Evolutionary conservation across 1,140 invertebrate genomes (phyloP).

Genomic region (Sipha flava): DNA sequence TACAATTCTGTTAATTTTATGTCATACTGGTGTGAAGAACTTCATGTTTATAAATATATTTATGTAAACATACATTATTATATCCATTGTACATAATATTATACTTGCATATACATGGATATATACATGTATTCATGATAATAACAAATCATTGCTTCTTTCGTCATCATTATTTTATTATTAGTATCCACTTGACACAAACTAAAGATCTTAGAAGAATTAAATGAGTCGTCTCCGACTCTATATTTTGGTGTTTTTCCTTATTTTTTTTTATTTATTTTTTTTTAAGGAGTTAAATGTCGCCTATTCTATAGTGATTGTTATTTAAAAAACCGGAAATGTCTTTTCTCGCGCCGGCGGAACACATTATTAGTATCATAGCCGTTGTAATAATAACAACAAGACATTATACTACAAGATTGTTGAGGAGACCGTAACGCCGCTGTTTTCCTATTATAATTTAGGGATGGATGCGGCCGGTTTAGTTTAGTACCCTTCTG

Average conservation of each 20-base stretch:
- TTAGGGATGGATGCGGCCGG: slow-evolving; percentile 1
- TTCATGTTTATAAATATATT: background rate
- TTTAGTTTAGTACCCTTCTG: slow-evolving; percentile 14
- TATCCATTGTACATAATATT: background rate
- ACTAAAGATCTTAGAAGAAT: background rate
- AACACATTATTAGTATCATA: slow-evolving; percentile 18
- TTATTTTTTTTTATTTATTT: background rate
- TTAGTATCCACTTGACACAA: background rate
- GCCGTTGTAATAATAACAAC: slow-evolving; percentile 9
- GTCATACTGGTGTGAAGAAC: background rate
- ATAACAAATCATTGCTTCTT: background rate
- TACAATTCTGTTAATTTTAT: background rate
- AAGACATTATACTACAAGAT: slow-evolving; percentile 6
- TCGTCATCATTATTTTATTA: background rate
- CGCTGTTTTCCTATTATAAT: background rate
- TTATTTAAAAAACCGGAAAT: slow-evolving; percentile 20
- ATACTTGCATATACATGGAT: background rate
- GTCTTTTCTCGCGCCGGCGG: slow-evolving; percentile 16
- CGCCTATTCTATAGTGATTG: background rate
- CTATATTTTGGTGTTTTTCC: background rate
- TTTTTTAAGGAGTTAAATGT: background rate
- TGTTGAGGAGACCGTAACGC: slow-evolving; percentile 14
- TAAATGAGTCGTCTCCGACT: background rate
- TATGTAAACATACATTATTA: background rate
- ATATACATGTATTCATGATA: background rate